phyloP scores from a whole-genome alignment of 1,140 invertebrate species.

The Drosophila leontia region DNA sequence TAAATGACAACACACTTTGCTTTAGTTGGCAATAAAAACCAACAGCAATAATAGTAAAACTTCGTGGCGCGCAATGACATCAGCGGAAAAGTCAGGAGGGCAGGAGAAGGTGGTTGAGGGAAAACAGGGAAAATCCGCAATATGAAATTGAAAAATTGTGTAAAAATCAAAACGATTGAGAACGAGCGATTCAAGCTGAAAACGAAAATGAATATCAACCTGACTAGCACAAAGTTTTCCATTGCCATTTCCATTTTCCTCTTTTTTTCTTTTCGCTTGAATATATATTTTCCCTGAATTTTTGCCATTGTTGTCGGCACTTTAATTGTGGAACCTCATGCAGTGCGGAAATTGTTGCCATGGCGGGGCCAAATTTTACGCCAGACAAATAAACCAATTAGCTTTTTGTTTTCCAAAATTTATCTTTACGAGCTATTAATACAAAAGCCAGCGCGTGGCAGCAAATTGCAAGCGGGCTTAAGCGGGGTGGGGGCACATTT shows the following conservation, averaged over 20 bases:
- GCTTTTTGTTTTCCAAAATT: constrained; percentile 60
- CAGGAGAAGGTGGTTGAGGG: no score
- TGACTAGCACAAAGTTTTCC: constrained; percentile 34
- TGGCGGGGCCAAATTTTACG: constrained; percentile 56
- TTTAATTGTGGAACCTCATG: constrained; percentile 43
- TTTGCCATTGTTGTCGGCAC: constrained; percentile 22
- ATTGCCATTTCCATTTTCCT: not conserved
- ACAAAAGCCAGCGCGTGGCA: constrained; percentile 62
- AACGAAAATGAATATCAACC: constrained; percentile 17
- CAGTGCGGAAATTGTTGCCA: constrained; percentile 36
- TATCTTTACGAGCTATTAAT: constrained; percentile 80
- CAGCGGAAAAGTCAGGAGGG: constrained; percentile 54
- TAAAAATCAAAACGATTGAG: constrained; percentile 21
- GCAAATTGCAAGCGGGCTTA: constrained; percentile 2
- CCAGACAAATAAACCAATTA: constrained; percentile 71
- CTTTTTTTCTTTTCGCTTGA: not conserved
- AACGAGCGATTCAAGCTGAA: constrained; percentile 18
- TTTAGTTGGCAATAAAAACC: constrained; percentile 68
- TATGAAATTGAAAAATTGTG: constrained; percentile 41
- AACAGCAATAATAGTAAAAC: constrained; percentile 73
- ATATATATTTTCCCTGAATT: constrained; percentile 9
- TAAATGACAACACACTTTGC: constrained; percentile 78
- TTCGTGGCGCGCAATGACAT: constrained; percentile 69
- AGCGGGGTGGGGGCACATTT: constrained; percentile 33
- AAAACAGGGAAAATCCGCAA: constrained; percentile 11